These are phyloP conservation scores for Helicoverpa zea DNA, from an alignment of 1,140 invertebrate species.

Conservation along the genomic window DNA sequence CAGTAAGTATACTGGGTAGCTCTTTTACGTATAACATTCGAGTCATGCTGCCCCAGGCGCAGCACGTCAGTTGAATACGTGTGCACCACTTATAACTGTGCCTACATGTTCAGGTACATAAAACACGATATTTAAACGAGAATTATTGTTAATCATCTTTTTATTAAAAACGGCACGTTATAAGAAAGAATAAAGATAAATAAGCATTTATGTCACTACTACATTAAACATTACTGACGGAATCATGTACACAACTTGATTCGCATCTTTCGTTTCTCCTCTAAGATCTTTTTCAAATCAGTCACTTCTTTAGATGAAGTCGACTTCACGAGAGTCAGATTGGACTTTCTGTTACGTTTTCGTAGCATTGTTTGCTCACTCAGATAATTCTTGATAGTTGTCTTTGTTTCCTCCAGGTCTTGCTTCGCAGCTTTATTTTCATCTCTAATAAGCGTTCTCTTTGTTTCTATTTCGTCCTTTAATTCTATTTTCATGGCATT, in stretches of 20 bases:
- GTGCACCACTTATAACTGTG: no score
- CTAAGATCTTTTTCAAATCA: conserved; percentile 73
- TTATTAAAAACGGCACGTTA: conserved; percentile 12
- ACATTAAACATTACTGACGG: conserved; percentile 35
- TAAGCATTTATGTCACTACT: conserved; percentile 29
- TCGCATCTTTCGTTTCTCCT: conserved; percentile 73
- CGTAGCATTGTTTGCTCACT: conserved; percentile 63
- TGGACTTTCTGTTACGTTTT: conserved; percentile 65
- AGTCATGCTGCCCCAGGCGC: no score
- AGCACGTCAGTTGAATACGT: no score
- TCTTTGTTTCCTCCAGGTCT: conserved; percentile 72
- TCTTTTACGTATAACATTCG: no score
- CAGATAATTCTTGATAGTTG: conserved; percentile 68
- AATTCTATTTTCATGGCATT: conserved; percentile 81
- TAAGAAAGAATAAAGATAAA: conserved; percentile 35
- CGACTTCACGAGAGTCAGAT: conserved; percentile 44
- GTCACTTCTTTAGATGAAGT: conserved; percentile 71
- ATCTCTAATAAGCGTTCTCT: conserved; percentile 73
- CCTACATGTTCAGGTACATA: background rate
- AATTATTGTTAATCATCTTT: background rate
- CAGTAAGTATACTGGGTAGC: no score
- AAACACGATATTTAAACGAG: background rate
- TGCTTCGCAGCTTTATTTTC: conserved; percentile 67
- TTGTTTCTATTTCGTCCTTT: conserved; percentile 84
- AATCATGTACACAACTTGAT: conserved; percentile 60